Conservation (phyloP, 2,113 vertebrate genomes). For the Pantherophis guttatus region DNA sequence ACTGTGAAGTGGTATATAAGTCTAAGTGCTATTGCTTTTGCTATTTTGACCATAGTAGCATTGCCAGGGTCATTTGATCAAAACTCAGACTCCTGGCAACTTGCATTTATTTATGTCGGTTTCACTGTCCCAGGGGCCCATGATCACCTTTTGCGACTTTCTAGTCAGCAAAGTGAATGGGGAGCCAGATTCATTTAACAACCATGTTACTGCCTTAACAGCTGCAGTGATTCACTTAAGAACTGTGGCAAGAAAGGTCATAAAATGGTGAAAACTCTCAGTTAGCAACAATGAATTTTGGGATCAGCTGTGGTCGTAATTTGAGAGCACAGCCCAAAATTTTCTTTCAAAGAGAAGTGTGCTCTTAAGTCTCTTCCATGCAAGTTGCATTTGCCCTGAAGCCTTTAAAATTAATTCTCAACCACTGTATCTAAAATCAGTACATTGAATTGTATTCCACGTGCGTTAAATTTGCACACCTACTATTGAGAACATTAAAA, state of each 20-base stretch:
- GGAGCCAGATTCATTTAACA: neutral
- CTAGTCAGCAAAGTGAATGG: neutral
- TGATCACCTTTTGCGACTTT: neutral
- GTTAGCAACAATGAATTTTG: neutral
- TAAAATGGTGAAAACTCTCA: neutral
- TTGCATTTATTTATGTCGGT: neutral
- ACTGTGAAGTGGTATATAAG: no score
- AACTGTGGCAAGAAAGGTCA: neutral
- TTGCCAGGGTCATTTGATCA: neutral
- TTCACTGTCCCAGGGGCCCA: neutral
- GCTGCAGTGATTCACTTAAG: neutral
- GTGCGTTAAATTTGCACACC: neutral
- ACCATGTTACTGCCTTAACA: neutral
- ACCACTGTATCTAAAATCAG: neutral
- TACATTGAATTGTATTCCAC: neutral
- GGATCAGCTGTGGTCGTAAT: neutral
- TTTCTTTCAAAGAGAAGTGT: neutral
- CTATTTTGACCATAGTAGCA: neutral
- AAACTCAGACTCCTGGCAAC: neutral
- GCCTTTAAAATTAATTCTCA: neutral
- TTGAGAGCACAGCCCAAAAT: neutral
- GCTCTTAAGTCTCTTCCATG: neutral
- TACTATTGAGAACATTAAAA: neutral
- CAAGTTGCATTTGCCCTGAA: neutral
- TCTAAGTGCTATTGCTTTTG: no score